Evolutionary conservation across 2,797 vertebrate species (phyloP).

Genomic region (Xenentodon cancila): DNA sequence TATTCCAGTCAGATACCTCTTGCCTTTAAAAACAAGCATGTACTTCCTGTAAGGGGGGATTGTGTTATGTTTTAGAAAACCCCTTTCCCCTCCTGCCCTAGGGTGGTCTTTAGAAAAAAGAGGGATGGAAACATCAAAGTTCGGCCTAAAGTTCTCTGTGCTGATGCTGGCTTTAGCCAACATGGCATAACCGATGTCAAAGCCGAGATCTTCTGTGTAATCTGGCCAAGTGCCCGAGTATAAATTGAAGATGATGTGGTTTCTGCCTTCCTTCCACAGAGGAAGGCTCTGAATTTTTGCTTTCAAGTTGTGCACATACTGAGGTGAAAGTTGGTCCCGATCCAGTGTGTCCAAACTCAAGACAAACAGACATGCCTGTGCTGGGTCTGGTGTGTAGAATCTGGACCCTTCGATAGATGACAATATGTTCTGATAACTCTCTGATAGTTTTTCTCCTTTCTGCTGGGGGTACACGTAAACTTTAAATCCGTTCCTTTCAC

Average conservation of each 20-base stretch:
- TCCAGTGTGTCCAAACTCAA: constrained; percentile 96
- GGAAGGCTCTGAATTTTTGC: constrained; percentile 94
- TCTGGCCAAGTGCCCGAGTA: constrained; percentile 99
- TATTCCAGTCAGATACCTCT: constrained; percentile 98
- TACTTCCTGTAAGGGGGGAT: constrained; percentile 98
- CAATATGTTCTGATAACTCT: constrained; percentile 97
- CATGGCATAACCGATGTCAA: constrained; percentile 97
- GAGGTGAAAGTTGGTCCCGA: constrained; percentile 96
- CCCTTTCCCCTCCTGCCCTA: constrained; percentile 96
- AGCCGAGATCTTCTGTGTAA: constrained; percentile 97
- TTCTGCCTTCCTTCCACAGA: constrained; percentile 96
- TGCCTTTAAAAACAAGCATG: constrained; percentile 99
- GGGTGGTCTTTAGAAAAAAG: constrained; percentile 99
- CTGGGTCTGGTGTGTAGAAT: constrained; percentile 94
- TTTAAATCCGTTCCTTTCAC: constrained; percentile 92
- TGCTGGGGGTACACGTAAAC: constrained; percentile 96
- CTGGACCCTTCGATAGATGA: constrained; percentile 93
- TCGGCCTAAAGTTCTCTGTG: constrained; percentile 95
- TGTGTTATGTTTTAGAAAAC: constrained; percentile 93
- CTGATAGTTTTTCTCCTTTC: constrained; percentile 97
- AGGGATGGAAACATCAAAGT: constrained; percentile 97
- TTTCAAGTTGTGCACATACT: constrained; percentile 95
- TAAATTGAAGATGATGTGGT: constrained; percentile 99
- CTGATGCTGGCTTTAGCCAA: constrained; percentile 98
- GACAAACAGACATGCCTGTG: constrained; percentile 95